phyloP scores from a whole-genome alignment of 2,888 invertebrate genomes.

The Mythimna lalbum region DNA sequence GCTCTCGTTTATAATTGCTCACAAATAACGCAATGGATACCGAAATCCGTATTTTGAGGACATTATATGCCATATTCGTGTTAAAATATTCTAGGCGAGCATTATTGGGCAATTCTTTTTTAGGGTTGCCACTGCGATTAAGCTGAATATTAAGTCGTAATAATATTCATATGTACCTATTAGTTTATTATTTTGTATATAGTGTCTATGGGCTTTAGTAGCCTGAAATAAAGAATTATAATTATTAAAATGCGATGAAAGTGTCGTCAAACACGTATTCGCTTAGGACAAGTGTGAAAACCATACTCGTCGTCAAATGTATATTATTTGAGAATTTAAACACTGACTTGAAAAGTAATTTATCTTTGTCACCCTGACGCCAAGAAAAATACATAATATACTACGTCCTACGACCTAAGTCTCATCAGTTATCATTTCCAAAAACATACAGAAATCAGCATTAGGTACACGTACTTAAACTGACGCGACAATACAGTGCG shows the following conservation, averaged over 20 bases:
- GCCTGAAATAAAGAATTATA: no score
- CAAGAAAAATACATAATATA: not conserved
- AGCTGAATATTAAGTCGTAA: not conserved
- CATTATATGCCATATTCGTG: not conserved
- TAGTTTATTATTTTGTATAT: no score
- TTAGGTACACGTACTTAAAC: not conserved
- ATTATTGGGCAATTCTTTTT: constrained; percentile 9
- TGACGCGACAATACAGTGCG: not conserved
- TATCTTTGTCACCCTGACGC: not conserved
- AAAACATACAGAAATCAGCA: not conserved
- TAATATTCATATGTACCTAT: no score
- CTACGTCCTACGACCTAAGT: not conserved
- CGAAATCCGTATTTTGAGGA: constrained; percentile 23
- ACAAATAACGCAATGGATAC: constrained; percentile 16
- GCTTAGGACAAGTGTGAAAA: no score
- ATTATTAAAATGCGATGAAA: not conserved
- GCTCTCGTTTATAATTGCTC: not conserved
- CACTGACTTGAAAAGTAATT: no score
- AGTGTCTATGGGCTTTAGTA: no score
- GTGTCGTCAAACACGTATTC: no score
- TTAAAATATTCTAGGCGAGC: constrained; percentile 6
- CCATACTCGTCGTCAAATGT: no score
- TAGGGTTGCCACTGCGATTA: constrained; percentile 24
- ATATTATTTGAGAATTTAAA: no score
- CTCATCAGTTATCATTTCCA: not conserved